A percentile compares a stretch with the other conserved stretches of the same genome.
Conservation (phyloP, 2,113 vertebrate genomes). For the Neogobius melanostomus region DNA sequence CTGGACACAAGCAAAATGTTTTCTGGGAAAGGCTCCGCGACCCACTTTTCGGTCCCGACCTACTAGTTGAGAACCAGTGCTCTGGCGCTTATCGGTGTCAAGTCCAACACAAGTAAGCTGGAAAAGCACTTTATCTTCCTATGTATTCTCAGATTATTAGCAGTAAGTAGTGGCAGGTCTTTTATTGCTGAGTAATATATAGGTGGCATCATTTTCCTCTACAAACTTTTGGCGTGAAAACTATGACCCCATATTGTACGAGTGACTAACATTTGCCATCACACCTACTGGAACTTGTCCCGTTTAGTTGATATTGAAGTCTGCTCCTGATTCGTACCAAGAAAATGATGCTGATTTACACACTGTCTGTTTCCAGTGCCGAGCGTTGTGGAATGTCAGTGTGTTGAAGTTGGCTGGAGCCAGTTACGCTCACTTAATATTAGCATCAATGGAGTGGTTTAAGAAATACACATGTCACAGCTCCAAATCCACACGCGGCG, state of each 20-base stretch:
- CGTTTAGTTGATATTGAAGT: not conserved
- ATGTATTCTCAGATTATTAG: too few species aligned
- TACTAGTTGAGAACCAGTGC: too few species aligned
- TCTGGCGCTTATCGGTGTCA: too few species aligned
- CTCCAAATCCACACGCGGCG: slow-evolving; percentile 52
- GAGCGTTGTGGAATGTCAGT: slow-evolving; percentile 36
- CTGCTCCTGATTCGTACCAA: not conserved
- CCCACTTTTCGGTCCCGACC: too few species aligned
- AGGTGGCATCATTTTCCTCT: too few species aligned
- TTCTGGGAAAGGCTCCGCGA: too few species aligned
- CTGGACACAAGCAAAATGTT: too few species aligned
- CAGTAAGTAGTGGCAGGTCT: too few species aligned
- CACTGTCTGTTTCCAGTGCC: slow-evolving; percentile 40
- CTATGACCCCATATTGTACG: not conserved
- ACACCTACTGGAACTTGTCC: not conserved
- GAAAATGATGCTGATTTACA: slow-evolving; percentile 21
- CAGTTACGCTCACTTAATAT: slow-evolving; percentile 55
- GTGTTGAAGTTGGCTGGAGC: slow-evolving; percentile 51
- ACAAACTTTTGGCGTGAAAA: not conserved
- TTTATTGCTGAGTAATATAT: too few species aligned
- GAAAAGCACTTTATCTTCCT: too few species aligned
- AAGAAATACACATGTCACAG: slow-evolving; percentile 57
- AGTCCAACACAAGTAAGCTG: too few species aligned
- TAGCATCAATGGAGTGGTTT: slow-evolving; percentile 58
- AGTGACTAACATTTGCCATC: not conserved